Percentiles rank a stretch among this genome's conserved stretches.
Evolutionary conservation across 2,113 vertebrate genomes (phyloP).

Genomic region (Laticauda colubrina): DNA sequence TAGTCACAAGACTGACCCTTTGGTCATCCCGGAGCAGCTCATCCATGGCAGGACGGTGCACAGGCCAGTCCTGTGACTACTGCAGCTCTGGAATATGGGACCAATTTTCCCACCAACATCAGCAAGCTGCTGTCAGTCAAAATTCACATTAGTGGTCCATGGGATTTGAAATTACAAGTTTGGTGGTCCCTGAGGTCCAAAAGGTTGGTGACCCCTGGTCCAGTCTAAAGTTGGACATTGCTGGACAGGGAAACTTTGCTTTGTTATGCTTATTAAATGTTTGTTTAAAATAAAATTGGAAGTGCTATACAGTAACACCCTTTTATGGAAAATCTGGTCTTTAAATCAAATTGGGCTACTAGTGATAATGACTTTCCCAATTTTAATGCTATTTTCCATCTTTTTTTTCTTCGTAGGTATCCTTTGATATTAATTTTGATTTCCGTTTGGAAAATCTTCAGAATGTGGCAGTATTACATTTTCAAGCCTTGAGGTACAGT

Average conservation of each 20-base stretch:
- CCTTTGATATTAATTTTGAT: constrained; percentile 84
- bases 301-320: not conserved
- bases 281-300: not conserved
- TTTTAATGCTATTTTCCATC: not conserved
- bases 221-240: not conserved
- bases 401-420: constrained; percentile 67
- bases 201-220: not conserved
- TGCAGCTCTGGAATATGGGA: too few species aligned
- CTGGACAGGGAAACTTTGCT: not conserved
- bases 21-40: too few species aligned
- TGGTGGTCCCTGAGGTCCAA: too few species aligned
- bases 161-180: too few species aligned
- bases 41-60: too few species aligned
- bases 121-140: too few species aligned
- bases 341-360: not conserved
- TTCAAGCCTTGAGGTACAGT: constrained; percentile 80
- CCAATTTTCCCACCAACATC: too few species aligned
- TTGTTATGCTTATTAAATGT: not conserved
- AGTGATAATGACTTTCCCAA: not conserved
- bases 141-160: too few species aligned
- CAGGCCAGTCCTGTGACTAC: too few species aligned
- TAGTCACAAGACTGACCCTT: too few species aligned
- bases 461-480: constrained; percentile 71
- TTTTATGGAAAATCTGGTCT: not conserved
- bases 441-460: constrained; percentile 81